Percentiles rank a stretch among this genome's conserved stretches.
Evolutionary conservation across 35 echinoderm and acorn worm species (phyloP).

Genomic region (Lytechinus variegatus): DNA sequence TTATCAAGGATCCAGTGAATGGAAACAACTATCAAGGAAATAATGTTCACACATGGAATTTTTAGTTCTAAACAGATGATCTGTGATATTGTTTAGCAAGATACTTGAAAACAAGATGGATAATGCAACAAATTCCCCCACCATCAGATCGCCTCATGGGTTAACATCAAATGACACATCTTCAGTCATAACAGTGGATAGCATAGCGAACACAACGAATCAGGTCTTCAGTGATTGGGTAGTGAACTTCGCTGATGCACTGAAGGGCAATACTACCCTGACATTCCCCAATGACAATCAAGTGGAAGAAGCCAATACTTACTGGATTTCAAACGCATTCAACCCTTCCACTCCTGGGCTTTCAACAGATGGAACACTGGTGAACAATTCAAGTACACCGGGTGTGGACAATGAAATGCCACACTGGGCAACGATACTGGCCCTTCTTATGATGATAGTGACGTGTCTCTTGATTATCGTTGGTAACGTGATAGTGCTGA

Average conservation of each 20-base stretch:
- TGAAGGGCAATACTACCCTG: not conserved
- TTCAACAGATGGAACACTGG: not conserved
- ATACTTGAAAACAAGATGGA: not conserved
- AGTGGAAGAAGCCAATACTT: constrained; percentile 18
- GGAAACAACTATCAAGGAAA: not conserved
- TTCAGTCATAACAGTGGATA: not conserved
- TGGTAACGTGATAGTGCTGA: constrained; percentile 71
- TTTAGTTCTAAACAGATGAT: not conserved
- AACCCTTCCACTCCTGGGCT: not conserved
- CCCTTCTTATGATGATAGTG: constrained; percentile 60
- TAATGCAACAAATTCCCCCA: not conserved
- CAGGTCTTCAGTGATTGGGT: not conserved
- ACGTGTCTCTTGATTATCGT: constrained; percentile 75
- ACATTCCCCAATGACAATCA: not conserved
- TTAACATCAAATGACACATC: not conserved
- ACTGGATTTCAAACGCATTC: constrained; percentile 4
- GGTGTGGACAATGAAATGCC: not conserved
- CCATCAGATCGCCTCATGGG: not conserved
- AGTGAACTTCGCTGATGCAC: not conserved
- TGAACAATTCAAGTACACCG: not conserved
- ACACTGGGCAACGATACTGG: not conserved
- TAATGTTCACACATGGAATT: not conserved
- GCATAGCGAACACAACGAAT: not conserved
- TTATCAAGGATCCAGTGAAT: not conserved
- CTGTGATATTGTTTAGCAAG: not conserved